These are phyloP conservation scores for Drosophila nigricruria DNA, from an alignment of 2,888 invertebrate species.

Conservation along the genomic window DNA sequence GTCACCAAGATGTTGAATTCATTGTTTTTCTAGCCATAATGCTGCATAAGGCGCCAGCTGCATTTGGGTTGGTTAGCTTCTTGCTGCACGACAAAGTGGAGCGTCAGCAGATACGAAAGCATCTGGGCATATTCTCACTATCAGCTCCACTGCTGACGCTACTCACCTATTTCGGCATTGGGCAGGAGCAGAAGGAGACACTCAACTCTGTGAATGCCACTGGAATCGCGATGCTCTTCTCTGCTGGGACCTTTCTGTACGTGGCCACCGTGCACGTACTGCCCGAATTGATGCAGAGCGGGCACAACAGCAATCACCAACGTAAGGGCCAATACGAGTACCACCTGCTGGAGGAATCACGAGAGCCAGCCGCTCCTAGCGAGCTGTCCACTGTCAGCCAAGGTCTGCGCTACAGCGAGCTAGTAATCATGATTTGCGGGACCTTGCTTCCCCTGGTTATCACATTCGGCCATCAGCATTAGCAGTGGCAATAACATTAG, in stretches of 20 bases:
- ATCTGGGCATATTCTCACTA: conserved; percentile 95
- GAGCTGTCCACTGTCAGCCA: conserved; percentile 26
- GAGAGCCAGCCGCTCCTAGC: conserved; percentile 26
- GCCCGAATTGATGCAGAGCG: conserved; percentile 93
- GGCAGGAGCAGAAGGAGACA: conserved; percentile 96
- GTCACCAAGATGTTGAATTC: conserved; percentile 97
- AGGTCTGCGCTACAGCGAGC: conserved; percentile 91
- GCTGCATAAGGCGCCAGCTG: conserved; percentile 99
- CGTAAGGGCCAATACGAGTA: conserved; percentile 71
- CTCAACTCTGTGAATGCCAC: conserved; percentile 96
- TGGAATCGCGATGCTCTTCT: conserved; percentile 98
- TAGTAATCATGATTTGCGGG: conserved; percentile 93
- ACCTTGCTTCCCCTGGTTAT: conserved; percentile 94
- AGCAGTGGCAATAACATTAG: conserved; percentile 58
- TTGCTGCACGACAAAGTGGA: conserved; percentile 97
- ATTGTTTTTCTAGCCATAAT: conserved; percentile 99
- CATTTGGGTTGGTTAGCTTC: conserved; percentile 99
- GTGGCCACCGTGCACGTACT: conserved; percentile 99
- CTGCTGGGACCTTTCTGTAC: conserved; percentile 99
- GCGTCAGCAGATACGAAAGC: conserved; percentile 92
- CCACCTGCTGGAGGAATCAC: conserved; percentile 76
- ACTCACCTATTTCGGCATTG: conserved; percentile 96
- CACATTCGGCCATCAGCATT: conserved; percentile 97
- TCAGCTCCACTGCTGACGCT: conserved; percentile 96
- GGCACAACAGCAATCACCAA: conserved; percentile 84